Evolutionary conservation across 2,888 invertebrate genomes (phyloP).

Genomic region (Onthophagus sagittarius): DNA sequence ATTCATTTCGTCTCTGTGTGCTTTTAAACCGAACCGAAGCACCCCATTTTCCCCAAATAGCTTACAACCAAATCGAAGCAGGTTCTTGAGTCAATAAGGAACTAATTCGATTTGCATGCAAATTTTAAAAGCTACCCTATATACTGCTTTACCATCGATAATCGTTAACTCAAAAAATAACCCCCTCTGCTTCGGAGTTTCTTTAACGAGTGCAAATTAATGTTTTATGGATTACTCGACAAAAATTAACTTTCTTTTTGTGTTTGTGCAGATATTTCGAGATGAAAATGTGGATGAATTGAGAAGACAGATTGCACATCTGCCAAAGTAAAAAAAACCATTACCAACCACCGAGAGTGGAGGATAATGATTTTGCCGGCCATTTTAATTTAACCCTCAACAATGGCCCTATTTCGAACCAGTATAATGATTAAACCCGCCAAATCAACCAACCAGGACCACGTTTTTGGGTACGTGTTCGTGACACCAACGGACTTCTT

Average conservation of each 20-base stretch:
- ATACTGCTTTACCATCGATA: slow-evolving; percentile 9
- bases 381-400: slow-evolving; percentile 28
- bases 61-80: not conserved
- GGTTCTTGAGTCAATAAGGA: slow-evolving; percentile 42
- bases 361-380: slow-evolving; percentile 24
- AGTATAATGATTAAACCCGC: slow-evolving; percentile 28
- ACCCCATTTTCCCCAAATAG: slow-evolving; percentile 18
- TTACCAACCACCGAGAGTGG: slow-evolving; percentile 2
- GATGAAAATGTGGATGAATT: not conserved
- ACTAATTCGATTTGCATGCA: slow-evolving; percentile 48
- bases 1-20: slow-evolving; percentile 26
- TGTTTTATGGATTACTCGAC: not conserved
- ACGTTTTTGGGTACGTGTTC: slow-evolving; percentile 33
- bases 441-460: slow-evolving; percentile 21
- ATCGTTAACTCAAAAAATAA: not conserved
- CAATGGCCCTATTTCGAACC: slow-evolving; percentile 30
- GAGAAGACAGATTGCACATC: not conserved
- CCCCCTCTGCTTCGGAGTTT: not conserved
- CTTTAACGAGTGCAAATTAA: not conserved
- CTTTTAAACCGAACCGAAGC: slow-evolving; percentile 8
- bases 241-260: not conserved
- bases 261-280: not conserved
- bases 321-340: not conserved
- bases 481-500: slow-evolving; percentile 31
- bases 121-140: slow-evolving; percentile 35